Conservation (phyloP, 35 echinoderm and acorn worm genomes). For the Hemicentrotus pulcherrimus region DNA sequence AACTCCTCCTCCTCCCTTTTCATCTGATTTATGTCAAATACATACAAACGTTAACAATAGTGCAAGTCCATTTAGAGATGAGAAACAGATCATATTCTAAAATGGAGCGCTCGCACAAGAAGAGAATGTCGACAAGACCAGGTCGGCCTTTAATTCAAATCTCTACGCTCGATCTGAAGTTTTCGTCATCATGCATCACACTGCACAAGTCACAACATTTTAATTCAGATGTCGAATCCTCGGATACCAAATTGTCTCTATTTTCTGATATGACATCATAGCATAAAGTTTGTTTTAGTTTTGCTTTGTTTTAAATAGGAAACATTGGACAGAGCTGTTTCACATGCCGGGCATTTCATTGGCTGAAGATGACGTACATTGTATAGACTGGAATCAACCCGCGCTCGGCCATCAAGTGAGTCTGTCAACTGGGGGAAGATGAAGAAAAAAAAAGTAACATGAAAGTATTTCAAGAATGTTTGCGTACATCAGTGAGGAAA, state of each 20-base stretch:
- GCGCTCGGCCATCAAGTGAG: background rate
- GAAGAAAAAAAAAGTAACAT: background rate
- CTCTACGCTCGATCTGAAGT: background rate
- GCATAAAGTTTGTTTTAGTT: background rate
- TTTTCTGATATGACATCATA: conserved; percentile 19
- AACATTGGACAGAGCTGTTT: background rate
- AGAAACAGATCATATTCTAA: background rate
- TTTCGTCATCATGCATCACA: background rate
- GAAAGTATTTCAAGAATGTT: background rate
- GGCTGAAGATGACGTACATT: background rate
- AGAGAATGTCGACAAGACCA: no score
- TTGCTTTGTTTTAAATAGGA: background rate
- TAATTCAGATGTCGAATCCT: background rate
- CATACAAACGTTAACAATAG: background rate
- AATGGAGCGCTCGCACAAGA: background rate
- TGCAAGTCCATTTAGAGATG: background rate
- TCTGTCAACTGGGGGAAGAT: background rate
- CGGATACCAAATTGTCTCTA: background rate
- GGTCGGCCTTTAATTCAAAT: background rate
- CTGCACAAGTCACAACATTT: background rate
- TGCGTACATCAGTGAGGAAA: background rate
- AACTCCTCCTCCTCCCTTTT: background rate
- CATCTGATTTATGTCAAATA: background rate
- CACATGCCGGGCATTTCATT: background rate
- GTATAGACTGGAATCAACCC: background rate